Conservation (phyloP, 2,797 vertebrate species). For the Danio tinwini region DNA sequence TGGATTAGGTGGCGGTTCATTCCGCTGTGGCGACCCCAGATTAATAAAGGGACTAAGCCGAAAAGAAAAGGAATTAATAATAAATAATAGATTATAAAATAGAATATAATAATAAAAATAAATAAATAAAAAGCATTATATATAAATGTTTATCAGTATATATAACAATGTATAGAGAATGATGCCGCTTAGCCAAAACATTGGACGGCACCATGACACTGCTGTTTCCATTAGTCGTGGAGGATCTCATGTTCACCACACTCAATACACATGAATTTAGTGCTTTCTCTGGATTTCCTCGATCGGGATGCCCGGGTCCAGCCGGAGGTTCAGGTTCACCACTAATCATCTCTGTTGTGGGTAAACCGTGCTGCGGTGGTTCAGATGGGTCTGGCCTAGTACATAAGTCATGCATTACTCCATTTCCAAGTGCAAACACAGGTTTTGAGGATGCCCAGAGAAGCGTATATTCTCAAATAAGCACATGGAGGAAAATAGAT, state of each 20-base stretch:
- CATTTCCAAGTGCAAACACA: background rate
- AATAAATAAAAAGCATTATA: too few relatives aligned
- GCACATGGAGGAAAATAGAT: conserved; percentile 9
- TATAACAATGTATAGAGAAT: conserved; percentile 80
- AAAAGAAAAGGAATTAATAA: too few relatives aligned
- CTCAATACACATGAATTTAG: conserved; percentile 20
- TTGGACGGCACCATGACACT: conserved; percentile 58
- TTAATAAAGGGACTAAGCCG: too few relatives aligned
- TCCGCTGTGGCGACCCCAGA: too few relatives aligned
- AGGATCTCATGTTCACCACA: conserved; percentile 42
- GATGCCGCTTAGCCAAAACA: conserved; percentile 77
- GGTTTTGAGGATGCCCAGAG: conserved; percentile 57
- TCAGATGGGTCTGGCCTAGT: conserved; percentile 69
- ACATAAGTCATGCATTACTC: conserved; percentile 80
- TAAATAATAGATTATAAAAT: too few relatives aligned
- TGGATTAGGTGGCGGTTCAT: too few relatives aligned
- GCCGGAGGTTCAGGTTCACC: conserved; percentile 60
- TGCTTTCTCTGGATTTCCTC: conserved; percentile 35
- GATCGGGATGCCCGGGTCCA: conserved; percentile 60
- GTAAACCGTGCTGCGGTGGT: conserved; percentile 60
- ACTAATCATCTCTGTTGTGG: conserved; percentile 61
- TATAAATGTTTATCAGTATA: too few relatives aligned
- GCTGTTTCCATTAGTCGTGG: conserved; percentile 49
- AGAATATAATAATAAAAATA: too few relatives aligned
- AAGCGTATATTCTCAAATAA: conserved; percentile 51